phyloP scores from a whole-genome alignment of 1,140 invertebrate species.

The Eupeodes corollae region DNA sequence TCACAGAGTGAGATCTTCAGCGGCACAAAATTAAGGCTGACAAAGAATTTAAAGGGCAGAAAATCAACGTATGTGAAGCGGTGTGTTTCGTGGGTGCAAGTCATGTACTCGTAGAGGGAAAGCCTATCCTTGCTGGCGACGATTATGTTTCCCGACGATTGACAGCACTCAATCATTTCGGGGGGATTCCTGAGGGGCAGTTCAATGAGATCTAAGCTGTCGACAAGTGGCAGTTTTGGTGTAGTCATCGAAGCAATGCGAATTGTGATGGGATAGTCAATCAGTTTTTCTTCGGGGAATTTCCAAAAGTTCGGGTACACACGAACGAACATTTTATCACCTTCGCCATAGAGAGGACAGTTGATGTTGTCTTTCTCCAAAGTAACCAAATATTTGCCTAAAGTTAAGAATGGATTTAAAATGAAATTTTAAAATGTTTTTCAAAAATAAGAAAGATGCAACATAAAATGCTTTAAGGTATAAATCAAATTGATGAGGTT shows the following conservation, averaged over 20 bases:
- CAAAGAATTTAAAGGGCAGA: constrained; percentile 33
- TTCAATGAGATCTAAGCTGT: constrained; percentile 33
- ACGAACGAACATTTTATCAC: constrained; percentile 34
- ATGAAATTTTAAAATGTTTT: too few relatives aligned
- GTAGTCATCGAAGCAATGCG: constrained; percentile 34
- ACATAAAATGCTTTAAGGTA: too few relatives aligned
- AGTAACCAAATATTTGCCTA: constrained; percentile 30
- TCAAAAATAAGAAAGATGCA: too few relatives aligned
- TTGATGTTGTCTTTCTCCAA: constrained; percentile 30
- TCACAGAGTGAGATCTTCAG: constrained; percentile 24
- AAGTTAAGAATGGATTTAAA: too few relatives aligned
- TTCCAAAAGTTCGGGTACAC: constrained; percentile 36
- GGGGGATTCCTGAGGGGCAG: constrained; percentile 29
- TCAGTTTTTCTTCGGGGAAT: constrained; percentile 27
- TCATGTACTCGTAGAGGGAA: constrained; percentile 33
- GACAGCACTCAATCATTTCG: constrained; percentile 29
- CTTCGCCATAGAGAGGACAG: constrained; percentile 29
- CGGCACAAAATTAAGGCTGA: constrained; percentile 31
- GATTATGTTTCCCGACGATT: constrained; percentile 31
- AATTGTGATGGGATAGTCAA: constrained; percentile 31
- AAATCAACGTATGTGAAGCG: constrained; percentile 33
- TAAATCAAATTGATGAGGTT: too few relatives aligned
- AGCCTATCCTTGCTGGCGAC: constrained; percentile 32
- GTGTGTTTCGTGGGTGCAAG: constrained; percentile 31
- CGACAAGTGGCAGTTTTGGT: constrained; percentile 28